Percentiles rank a stretch among this genome's conserved stretches.
phyloP scores from a whole-genome alignment of 2,113 vertebrate genomes.

The Bothrops jararaca region DNA sequence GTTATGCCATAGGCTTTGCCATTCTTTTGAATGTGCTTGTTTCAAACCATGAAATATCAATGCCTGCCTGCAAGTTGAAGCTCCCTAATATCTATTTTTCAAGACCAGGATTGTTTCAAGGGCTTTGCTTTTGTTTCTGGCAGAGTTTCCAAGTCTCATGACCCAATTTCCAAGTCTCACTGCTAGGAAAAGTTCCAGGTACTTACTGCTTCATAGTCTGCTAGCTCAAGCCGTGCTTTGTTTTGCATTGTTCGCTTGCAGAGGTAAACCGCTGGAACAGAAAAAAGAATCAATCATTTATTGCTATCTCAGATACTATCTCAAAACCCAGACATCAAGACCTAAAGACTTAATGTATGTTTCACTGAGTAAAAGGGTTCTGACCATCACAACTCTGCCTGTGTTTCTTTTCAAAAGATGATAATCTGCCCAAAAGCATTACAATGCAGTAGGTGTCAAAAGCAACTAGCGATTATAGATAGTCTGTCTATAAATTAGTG shows the following conservation, averaged over 20 bases:
- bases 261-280: conserved; percentile 91
- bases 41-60: background rate
- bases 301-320: conserved; percentile 22
- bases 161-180: conserved; percentile 1
- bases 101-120: background rate
- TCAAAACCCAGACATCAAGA: conserved; percentile 24
- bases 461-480: conserved; percentile 40
- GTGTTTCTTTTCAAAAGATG: conserved; percentile 23
- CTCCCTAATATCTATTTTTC: background rate
- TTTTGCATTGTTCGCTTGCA: conserved; percentile 99
- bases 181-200: conserved; percentile 21
- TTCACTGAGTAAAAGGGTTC: background rate
- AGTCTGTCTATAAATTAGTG: background rate
- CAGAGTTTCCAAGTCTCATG: conserved; percentile 2
- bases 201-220: conserved; percentile 97
- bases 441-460: conserved; percentile 26
- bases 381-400: background rate
- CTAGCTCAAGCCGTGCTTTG: conserved; percentile 94
- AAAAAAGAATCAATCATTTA: conserved; percentile 48
- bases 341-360: background rate
- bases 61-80: background rate
- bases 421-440: conserved; percentile 3
- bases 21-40: background rate
- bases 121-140: background rate
- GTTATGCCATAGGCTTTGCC: background rate